These are phyloP conservation scores for Trachymyrmex septentrionalis DNA, from an alignment of 1,140 invertebrate genomes.

Conservation along the genomic window DNA sequence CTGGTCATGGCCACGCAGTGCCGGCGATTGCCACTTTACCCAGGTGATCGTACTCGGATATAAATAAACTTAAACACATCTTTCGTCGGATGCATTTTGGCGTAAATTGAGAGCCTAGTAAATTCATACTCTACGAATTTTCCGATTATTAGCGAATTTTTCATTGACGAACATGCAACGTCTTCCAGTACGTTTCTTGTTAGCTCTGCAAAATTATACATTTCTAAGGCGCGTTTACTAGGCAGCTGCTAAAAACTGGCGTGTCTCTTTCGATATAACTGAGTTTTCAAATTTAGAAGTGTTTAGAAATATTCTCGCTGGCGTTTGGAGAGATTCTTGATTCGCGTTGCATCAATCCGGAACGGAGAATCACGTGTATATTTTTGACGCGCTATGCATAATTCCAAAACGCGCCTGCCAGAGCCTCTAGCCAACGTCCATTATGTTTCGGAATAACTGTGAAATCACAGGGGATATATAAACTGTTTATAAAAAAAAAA, in stretches of 20 bases:
- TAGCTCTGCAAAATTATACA: neutral
- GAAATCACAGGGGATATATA: slow-evolving; percentile 27
- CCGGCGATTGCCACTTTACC: slow-evolving; percentile 38
- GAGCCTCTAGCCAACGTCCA: slow-evolving; percentile 32
- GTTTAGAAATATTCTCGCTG: neutral
- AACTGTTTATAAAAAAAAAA: neutral
- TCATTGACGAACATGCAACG: neutral
- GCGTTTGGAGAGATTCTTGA: neutral
- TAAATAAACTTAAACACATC: slow-evolving; percentile 51
- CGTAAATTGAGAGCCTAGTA: neutral
- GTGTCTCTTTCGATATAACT: neutral
- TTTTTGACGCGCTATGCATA: slow-evolving; percentile 32
- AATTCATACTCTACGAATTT: neutral
- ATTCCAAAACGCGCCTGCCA: slow-evolving; percentile 39
- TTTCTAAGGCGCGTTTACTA: neutral
- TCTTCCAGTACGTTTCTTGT: neutral
- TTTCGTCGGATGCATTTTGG: slow-evolving; percentile 15
- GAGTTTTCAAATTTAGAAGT: no score
- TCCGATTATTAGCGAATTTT: neutral
- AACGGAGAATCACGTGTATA: slow-evolving; percentile 57
- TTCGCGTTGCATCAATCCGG: neutral
- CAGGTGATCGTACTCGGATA: slow-evolving; percentile 62
- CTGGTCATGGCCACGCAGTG: slow-evolving; percentile 59
- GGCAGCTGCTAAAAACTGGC: neutral
- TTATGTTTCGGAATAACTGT: slow-evolving; percentile 48